Evolutionary conservation across 2,113 vertebrate genomes (phyloP).

Genomic region (Hippolais icterina): DNA sequence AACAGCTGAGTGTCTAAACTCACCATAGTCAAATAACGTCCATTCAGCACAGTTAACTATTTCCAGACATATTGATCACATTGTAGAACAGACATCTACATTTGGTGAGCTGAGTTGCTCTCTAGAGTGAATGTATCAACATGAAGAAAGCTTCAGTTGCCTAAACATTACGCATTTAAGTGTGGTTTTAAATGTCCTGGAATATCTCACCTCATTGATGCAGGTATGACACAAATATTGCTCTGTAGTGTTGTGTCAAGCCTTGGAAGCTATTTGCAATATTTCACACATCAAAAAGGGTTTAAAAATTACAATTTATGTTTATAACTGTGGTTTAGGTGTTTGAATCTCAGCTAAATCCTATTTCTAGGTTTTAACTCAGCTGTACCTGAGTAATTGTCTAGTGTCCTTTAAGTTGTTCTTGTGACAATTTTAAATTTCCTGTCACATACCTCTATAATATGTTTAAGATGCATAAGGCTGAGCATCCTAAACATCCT

Average conservation of each 20-base stretch:
- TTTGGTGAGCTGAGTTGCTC: not conserved
- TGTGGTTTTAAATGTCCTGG: not conserved
- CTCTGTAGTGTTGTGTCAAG: not conserved
- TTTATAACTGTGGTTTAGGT: rapidly evolving
- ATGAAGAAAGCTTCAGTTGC: not conserved
- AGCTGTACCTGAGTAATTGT: rapidly evolving
- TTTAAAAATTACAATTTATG: not conserved
- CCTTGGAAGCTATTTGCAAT: not conserved
- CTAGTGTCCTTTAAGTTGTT: not conserved
- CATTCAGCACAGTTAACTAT: not conserved
- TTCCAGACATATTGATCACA: not conserved
- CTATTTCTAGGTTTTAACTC: not conserved
- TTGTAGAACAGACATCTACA: not conserved
- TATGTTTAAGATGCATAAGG: not conserved
- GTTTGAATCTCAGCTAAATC: not conserved
- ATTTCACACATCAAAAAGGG: not conserved
- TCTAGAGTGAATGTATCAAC: not conserved
- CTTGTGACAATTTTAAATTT: not conserved
- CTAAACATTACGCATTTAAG: not conserved
- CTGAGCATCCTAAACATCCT: not conserved
- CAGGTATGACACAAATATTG: not conserved
- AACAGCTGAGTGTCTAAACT: not conserved
- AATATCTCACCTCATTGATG: not conserved
- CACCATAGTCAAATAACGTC: not conserved
- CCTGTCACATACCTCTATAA: rapidly evolving